phyloP scores from a whole-genome alignment of 2,888 invertebrate species.

The Lasioglossum pauxillum region DNA sequence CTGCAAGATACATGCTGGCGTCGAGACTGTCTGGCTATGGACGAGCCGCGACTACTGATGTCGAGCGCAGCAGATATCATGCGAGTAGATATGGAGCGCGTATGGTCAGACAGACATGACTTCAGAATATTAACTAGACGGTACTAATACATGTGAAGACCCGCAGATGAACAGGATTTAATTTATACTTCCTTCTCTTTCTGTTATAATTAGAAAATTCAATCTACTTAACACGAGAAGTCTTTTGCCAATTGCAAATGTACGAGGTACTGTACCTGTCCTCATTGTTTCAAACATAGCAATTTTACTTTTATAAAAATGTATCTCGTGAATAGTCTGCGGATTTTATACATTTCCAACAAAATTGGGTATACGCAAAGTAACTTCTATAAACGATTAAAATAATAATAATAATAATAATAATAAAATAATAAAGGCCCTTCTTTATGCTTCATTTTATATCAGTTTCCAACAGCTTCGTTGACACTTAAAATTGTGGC shows the following conservation, averaged over 20 bases:
- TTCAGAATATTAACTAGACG: not conserved
- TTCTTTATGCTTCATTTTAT: no score
- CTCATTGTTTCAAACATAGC: not conserved
- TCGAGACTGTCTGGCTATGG: not conserved
- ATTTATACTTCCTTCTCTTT: not conserved
- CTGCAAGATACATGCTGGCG: not conserved
- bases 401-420: no score
- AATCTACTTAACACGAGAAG: not conserved
- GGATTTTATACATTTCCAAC: not conserved
- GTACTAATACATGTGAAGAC: not conserved
- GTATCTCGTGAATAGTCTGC: not conserved
- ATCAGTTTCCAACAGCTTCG: no score
- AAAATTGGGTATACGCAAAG: no score
- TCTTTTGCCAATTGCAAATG: not conserved
- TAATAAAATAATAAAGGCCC: no score
- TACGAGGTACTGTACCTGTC: not conserved
- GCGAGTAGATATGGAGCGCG: not conserved
- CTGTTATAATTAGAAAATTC: not conserved
- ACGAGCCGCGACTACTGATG: not conserved
- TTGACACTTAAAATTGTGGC: no score
- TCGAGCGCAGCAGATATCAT: not conserved
- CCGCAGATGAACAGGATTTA: not conserved
- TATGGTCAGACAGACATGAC: constrained; percentile 2
- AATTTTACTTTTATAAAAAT: not conserved
- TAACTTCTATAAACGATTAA: no score